Conservation (phyloP, 2,888 invertebrate species). For the Lithophane socia region DNA sequence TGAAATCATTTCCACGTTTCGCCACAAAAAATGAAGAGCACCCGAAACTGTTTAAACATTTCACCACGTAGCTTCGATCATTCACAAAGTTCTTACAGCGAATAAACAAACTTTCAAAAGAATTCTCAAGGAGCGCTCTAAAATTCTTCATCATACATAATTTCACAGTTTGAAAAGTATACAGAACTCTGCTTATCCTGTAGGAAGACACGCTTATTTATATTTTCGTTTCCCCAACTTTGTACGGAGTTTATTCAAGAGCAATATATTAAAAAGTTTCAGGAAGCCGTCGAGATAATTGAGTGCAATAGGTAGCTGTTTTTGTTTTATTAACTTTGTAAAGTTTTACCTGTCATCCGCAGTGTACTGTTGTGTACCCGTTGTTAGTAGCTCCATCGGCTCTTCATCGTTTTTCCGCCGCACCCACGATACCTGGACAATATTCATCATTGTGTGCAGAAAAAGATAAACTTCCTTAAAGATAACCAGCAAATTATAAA, state of each 20-base stretch:
- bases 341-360: constrained; percentile 83
- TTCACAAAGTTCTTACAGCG: constrained; percentile 32
- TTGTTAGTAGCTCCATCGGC: constrained; percentile 86
- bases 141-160: constrained; percentile 59
- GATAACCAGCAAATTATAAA: constrained; percentile 50
- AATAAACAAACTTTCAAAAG: constrained; percentile 50
- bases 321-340: constrained; percentile 49
- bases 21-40: constrained; percentile 6
- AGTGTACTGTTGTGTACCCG: constrained; percentile 86
- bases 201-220: constrained; percentile 53
- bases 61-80: constrained; percentile 41
- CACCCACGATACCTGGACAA: constrained; percentile 85
- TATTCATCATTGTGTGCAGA: constrained; percentile 25
- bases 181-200: constrained; percentile 51
- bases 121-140: constrained; percentile 42
- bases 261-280: constrained; percentile 62
- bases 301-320: constrained; percentile 46
- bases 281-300: constrained; percentile 50
- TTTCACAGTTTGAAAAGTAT: constrained; percentile 57
- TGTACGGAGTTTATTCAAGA: constrained; percentile 56
- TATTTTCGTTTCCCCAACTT: constrained; percentile 57
- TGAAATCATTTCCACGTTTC: background rate
- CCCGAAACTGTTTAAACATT: constrained; percentile 22
- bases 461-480: constrained; percentile 20
- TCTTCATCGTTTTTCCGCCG: constrained; percentile 86